Percentiles rank a stretch among this genome's conserved stretches.
phyloP scores from a whole-genome alignment of 2,888 invertebrate genomes.

The Schizaphis graminum region DNA sequence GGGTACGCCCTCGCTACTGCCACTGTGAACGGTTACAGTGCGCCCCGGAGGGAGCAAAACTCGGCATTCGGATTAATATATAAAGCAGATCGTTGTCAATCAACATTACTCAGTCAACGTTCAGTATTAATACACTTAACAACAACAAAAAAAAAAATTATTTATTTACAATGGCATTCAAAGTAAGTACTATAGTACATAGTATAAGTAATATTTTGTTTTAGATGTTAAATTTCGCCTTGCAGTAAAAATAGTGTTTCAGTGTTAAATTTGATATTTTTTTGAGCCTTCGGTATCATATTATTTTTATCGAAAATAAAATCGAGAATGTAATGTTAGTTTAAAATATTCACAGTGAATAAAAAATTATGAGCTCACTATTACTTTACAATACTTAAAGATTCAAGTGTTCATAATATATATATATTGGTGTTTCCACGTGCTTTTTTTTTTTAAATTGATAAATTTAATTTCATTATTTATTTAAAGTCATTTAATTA shows the following conservation, averaged over 20 bases:
- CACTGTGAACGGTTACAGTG: background rate
- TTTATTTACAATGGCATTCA: conserved; percentile 58
- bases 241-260: no score
- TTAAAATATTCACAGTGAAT: background rate
- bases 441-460: background rate
- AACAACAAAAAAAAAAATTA: conserved; percentile 23
- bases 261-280: background rate
- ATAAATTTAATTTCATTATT: background rate
- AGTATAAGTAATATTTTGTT: background rate
- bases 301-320: background rate
- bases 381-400: background rate
- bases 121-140: conserved; percentile 37
- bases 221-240: background rate
- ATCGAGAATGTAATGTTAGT: background rate
- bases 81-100: conserved; percentile 59
- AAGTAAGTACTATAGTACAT: conserved; percentile 47
- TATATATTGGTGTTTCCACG: background rate
- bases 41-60: conserved; percentile 48
- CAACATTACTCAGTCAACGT: conserved; percentile 55
- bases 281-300: background rate
- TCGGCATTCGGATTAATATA: conserved; percentile 27
- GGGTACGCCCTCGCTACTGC: conserved; percentile 56
- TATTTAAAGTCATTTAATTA: background rate
- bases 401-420: background rate
- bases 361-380: background rate